Conservation (phyloP, 1,140 invertebrate species). For the Zaprionus davidi region DNA sequence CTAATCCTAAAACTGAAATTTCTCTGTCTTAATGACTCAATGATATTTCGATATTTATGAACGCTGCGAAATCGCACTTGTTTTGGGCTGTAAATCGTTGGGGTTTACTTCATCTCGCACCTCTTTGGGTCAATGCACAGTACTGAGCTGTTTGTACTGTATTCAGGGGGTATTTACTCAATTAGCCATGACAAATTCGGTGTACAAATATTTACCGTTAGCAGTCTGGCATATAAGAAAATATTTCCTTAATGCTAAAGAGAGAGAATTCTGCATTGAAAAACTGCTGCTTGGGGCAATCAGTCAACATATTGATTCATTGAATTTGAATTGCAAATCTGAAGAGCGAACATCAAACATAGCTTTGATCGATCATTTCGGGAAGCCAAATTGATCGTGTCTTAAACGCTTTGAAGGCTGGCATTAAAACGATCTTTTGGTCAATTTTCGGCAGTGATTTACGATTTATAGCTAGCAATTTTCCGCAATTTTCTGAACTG, state of each 20-base stretch:
- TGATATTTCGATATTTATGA: slow-evolving; percentile 13
- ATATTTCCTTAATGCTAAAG: slow-evolving; percentile 6
- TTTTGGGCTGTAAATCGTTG: slow-evolving; percentile 2
- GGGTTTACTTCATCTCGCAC: slow-evolving; percentile 4
- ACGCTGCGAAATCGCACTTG: slow-evolving; percentile 9
- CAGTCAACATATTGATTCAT: slow-evolving; percentile 33
- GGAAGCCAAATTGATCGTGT: background rate
- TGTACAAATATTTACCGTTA: slow-evolving; percentile 23
- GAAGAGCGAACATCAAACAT: slow-evolving; percentile 1
- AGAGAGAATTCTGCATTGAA: slow-evolving; percentile 11
- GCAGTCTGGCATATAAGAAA: slow-evolving; percentile 23
- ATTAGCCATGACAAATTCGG: slow-evolving; percentile 19
- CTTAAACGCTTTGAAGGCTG: slow-evolving; percentile 24
- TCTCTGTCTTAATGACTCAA: background rate
- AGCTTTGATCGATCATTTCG: slow-evolving; percentile 20
- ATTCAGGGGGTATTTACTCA: slow-evolving; percentile 9
- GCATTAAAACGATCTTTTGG: slow-evolving; percentile 3
- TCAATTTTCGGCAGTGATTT: slow-evolving; percentile 10
- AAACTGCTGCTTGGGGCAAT: background rate
- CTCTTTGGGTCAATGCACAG: slow-evolving; percentile 16
- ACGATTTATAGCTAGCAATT: slow-evolving; percentile 8
- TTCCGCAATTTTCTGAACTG: slow-evolving; percentile 22
- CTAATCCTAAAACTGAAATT: slow-evolving; percentile 9
- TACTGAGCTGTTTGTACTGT: background rate
- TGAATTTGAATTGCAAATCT: slow-evolving; percentile 44